Evolutionary conservation across 2,797 vertebrate genomes (phyloP).

Genomic region (Huso huso): DNA sequence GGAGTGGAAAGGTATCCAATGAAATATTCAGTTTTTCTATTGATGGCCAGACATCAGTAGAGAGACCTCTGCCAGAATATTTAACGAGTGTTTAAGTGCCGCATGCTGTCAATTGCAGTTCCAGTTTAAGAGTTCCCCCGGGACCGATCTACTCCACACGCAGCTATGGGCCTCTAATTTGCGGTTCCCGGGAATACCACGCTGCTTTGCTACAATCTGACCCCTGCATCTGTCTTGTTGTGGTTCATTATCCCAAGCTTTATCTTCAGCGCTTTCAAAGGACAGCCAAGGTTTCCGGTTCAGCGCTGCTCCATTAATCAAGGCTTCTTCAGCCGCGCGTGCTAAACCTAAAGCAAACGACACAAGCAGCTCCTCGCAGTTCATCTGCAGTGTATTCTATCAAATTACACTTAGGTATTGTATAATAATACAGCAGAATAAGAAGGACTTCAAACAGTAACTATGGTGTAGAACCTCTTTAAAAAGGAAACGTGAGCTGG

Average conservation of each 20-base stretch:
- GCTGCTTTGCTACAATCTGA: slow-evolving; percentile 19
- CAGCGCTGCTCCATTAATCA: slow-evolving; percentile 18
- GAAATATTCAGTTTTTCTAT: slow-evolving; percentile 26
- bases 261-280: slow-evolving; percentile 18
- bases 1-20: neutral
- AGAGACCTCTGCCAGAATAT: slow-evolving; percentile 19
- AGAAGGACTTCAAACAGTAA: too few species aligned
- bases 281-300: slow-evolving; percentile 19
- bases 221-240: slow-evolving; percentile 4
- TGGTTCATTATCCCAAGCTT: slow-evolving; percentile 24
- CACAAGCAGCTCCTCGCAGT: too few species aligned
- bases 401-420: too few species aligned
- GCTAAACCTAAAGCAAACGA: too few species aligned
- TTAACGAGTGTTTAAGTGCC: slow-evolving; percentile 37
- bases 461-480: too few species aligned
- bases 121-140: slow-evolving; percentile 27
- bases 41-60: slow-evolving; percentile 11
- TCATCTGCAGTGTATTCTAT: too few species aligned
- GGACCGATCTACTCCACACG: slow-evolving; percentile 31
- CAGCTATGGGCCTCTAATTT: slow-evolving; percentile 19
- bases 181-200: slow-evolving; percentile 14
- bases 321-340: neutral
- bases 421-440: too few species aligned
- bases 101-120: slow-evolving; percentile 40
- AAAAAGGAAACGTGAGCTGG: too few species aligned